A percentile compares a stretch with the other conserved stretches of the same genome.
These are phyloP conservation scores for Ochotona curzoniae DNA, from an alignment of 2,113 vertebrate genomes.

Conservation along the genomic window DNA sequence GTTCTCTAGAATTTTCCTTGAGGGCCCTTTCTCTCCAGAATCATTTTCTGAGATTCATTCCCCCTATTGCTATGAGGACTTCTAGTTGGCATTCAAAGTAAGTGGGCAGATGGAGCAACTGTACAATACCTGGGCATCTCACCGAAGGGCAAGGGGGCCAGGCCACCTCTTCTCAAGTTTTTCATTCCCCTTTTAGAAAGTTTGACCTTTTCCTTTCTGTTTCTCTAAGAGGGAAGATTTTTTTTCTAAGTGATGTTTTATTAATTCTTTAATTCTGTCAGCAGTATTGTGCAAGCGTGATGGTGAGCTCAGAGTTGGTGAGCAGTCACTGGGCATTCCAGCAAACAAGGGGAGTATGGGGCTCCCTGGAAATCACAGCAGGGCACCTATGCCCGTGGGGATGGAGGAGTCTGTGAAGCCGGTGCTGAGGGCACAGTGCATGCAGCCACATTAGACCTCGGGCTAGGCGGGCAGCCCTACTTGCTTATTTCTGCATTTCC, in stretches of 20 bases:
- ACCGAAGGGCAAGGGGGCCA: neutral
- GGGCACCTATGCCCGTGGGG: neutral
- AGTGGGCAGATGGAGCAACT: neutral
- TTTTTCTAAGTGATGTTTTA: neutral
- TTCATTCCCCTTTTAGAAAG: neutral
- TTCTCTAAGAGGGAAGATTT: slow-evolving; percentile 1
- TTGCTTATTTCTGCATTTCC: slow-evolving; percentile 11
- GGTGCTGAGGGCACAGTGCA: neutral
- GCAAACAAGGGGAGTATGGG: neutral
- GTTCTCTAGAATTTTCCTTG: slow-evolving; percentile 38
- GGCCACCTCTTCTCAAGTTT: neutral
- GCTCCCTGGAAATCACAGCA: neutral
- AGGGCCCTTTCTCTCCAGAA: slow-evolving; percentile 23
- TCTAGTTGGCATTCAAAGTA: neutral
- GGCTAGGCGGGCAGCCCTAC: neutral
- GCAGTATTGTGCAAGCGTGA: neutral
- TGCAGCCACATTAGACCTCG: neutral
- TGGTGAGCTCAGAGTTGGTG: neutral
- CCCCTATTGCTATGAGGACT: neutral
- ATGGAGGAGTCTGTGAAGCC: neutral
- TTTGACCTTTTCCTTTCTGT: neutral
- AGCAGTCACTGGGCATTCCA: neutral
- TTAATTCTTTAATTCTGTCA: neutral
- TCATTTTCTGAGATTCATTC: neutral
- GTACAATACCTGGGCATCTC: too few species aligned